phyloP scores from a whole-genome alignment of 2,113 vertebrate species.

The Elaphurus davidianus region DNA sequence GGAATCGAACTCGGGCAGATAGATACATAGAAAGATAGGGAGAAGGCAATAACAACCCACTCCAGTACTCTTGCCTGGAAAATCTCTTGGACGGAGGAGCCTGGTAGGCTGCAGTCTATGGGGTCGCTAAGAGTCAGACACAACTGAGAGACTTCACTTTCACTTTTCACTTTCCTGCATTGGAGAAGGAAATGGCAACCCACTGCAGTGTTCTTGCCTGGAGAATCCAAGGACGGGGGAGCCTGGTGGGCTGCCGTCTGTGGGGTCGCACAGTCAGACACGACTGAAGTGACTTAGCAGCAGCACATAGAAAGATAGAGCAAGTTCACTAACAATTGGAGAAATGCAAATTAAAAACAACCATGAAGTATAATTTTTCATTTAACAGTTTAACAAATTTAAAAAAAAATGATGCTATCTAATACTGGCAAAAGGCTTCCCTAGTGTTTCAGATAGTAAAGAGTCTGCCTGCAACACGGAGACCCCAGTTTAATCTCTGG shows the following conservation, averaged over 20 bases:
- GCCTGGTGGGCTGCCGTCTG: not conserved
- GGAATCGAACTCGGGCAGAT: not conserved
- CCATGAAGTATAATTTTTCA: not conserved
- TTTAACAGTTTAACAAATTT: not conserved
- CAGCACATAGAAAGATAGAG: not conserved
- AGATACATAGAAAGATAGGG: not conserved
- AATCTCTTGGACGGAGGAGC: not conserved
- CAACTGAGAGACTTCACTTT: not conserved
- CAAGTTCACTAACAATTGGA: not conserved
- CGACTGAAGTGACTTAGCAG: not conserved
- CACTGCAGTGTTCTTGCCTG: not conserved
- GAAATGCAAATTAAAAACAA: not conserved
- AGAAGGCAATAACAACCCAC: not conserved
- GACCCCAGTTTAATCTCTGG: not conserved
- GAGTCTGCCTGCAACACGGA: not conserved
- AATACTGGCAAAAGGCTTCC: not conserved
- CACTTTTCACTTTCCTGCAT: no score
- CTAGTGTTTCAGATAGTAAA: not conserved
- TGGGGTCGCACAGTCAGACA: rapidly evolving
- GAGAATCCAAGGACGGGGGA: not conserved
- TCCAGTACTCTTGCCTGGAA: not conserved
- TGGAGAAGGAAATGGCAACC: not conserved
- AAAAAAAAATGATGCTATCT: not conserved
- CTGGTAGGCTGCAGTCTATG: not conserved
- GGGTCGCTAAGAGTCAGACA: rapidly evolving